Percentiles rank a stretch among this genome's conserved stretches.
phyloP scores from a whole-genome alignment of 2,113 vertebrate genomes.

The Ceratotherium simum region DNA sequence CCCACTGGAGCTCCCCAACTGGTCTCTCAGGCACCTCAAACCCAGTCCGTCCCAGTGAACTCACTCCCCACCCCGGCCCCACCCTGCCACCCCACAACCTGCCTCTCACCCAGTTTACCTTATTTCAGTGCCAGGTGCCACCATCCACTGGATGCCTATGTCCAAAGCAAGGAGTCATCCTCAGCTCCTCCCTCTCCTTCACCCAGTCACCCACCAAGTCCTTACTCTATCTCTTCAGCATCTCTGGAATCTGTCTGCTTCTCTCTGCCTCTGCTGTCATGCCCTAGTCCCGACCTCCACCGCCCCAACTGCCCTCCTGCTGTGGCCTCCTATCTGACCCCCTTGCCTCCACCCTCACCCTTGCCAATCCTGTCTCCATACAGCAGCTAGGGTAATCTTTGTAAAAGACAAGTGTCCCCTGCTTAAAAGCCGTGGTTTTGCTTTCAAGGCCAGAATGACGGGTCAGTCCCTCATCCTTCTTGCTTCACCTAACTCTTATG shows the following conservation, averaged over 20 bases:
- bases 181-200: not conserved
- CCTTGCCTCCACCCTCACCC: not conserved
- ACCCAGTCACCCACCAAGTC: not conserved
- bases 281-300: constrained; percentile 82
- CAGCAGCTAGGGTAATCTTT: not conserved
- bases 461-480: not conserved
- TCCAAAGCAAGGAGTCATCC: not conserved
- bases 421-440: constrained; percentile 8
- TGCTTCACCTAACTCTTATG: not conserved
- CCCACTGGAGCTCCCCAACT: not conserved
- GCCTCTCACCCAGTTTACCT: not conserved
- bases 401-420: not conserved
- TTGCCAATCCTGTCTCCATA: not conserved
- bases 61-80: not conserved
- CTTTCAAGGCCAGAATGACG: not conserved
- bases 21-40: not conserved
- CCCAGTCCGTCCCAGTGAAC: not conserved
- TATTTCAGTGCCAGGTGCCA: not conserved
- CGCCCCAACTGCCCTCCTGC: not conserved
- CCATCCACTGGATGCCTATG: not conserved
- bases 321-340: not conserved
- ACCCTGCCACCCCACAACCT: not conserved
- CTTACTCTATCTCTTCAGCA: not conserved
- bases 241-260: not conserved
- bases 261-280: constrained; percentile 89